Base-by-base conservation (phyloP, 2,113 vertebrate species). In the Leptosomus discolor region DNA sequence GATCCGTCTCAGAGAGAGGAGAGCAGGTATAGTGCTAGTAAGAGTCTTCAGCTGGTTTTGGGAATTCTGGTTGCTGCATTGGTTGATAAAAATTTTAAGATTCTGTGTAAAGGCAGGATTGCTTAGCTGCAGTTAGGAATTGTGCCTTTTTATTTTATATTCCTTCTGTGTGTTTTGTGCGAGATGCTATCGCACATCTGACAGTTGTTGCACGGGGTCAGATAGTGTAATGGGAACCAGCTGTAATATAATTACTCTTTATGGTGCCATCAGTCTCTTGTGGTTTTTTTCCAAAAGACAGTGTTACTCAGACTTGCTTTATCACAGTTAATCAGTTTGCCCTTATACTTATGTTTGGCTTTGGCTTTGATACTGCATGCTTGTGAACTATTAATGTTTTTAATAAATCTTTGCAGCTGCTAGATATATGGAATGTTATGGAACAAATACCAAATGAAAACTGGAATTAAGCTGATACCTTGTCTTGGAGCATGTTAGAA, bases 401-500 rank as follows among this genome's bases (percentile, higher is more conserved):
- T 94, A 95, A 96, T 94, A 97, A 94, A 96, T 93, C 74, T 97
- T 97, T 94, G 78, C 34, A 90, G 36, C 50, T 90, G 60, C 64
- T 75, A 91, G 43, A 54, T 95, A 86, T 90, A 70, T 96, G 93
- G 71, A 95, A 89, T 96, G 39, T 96, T 98, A 95, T 74, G 76
- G 92, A 96, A 76, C 34, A 93, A 97, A 94, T 93, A 76, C 82
- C 94, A 96, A 95, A 96, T 94, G 77, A 96, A 97, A 97, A 92
- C 74, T 96, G 78, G 85, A 92, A 90, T 95, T 97, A 96, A 87
- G 69, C 69, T 97, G 95, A 97, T 97, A 94, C 81, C 78, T 86
- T 96, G 78, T 97, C 97, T 97, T 96, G 96, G 91, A 97, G 92
- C 88, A 90, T 67, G 89, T 97, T 97, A 92, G 23, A 86, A 96